Evolutionary conservation across 2,888 invertebrate genomes (phyloP).

Genomic region (Cenopis cana): DNA sequence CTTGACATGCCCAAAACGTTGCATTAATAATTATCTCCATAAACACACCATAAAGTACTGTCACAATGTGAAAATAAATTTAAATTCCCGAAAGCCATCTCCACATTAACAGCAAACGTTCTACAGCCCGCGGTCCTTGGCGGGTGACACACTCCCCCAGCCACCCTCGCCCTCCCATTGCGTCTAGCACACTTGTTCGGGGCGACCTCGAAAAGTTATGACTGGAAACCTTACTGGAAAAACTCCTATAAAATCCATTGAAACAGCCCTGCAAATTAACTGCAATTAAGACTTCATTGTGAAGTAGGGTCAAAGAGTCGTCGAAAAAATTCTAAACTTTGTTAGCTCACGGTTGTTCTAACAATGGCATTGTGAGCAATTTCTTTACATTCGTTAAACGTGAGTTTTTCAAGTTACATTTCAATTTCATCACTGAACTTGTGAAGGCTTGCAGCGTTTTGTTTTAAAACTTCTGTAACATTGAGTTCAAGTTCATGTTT

Average conservation of each 20-base stretch:
- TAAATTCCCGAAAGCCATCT: conserved; percentile 43
- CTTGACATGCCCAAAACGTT: too few relatives aligned
- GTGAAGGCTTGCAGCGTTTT: not conserved
- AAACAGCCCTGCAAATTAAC: conserved; percentile 44
- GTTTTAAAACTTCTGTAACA: conserved; percentile 14
- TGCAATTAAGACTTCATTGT: conserved; percentile 60
- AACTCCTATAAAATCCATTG: conserved; percentile 44
- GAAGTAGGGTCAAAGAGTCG: conserved; percentile 54
- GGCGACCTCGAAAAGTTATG: conserved; percentile 75
- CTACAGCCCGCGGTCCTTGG: conserved; percentile 52
- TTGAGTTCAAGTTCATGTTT: conserved; percentile 46
- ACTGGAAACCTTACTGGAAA: conserved; percentile 48
- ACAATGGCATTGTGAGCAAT: conserved; percentile 32
- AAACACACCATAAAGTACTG: not conserved
- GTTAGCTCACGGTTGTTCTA: conserved; percentile 22
- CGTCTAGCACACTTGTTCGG: conserved; percentile 71
- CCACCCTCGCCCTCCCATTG: conserved; percentile 53
- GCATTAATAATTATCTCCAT: not conserved
- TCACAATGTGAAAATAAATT: conserved; percentile 40
- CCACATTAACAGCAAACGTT: conserved; percentile 48
- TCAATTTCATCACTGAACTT: conserved; percentile 2
- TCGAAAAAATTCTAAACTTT: conserved; percentile 49
- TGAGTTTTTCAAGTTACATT: not conserved
- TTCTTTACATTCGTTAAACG: conserved; percentile 13
- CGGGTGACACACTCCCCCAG: conserved; percentile 47